phyloP scores from a whole-genome alignment of 2,113 vertebrate genomes.

The Oxyruncus cristatus region DNA sequence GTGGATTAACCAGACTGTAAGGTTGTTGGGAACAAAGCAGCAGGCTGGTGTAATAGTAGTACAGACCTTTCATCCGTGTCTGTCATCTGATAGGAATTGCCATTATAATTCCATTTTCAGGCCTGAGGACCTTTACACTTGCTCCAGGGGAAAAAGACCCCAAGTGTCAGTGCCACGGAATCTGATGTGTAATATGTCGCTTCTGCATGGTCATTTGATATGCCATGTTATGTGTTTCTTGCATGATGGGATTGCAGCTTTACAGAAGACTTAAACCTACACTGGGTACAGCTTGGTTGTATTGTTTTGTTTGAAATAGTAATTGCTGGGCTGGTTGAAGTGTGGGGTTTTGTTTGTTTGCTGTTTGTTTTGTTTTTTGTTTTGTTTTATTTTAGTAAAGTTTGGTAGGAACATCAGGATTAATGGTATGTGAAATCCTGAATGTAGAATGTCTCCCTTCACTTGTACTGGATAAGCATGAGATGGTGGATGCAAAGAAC shows the following conservation, averaged over 20 bases:
- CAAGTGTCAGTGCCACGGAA: not conserved
- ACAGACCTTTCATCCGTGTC: not conserved
- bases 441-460: not conserved
- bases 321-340: not conserved
- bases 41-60: not conserved
- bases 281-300: not conserved
- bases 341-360: too few species aligned
- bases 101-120: not conserved
- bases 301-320: not conserved
- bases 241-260: not conserved
- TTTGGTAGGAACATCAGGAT: not conserved
- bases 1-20: not conserved
- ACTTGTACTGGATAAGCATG: not conserved
- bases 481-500: not conserved
- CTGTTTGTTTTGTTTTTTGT: not conserved
- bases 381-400: not conserved
- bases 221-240: not conserved
- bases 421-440: not conserved
- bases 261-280: not conserved
- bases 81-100: not conserved
- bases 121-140: not conserved
- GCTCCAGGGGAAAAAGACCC: not conserved
- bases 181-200: rapidly evolving
- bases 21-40: constrained; percentile 2
- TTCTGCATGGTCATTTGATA: not conserved